Conservation (phyloP, 2,797 vertebrate genomes). For the Acanthiza pusilla region DNA sequence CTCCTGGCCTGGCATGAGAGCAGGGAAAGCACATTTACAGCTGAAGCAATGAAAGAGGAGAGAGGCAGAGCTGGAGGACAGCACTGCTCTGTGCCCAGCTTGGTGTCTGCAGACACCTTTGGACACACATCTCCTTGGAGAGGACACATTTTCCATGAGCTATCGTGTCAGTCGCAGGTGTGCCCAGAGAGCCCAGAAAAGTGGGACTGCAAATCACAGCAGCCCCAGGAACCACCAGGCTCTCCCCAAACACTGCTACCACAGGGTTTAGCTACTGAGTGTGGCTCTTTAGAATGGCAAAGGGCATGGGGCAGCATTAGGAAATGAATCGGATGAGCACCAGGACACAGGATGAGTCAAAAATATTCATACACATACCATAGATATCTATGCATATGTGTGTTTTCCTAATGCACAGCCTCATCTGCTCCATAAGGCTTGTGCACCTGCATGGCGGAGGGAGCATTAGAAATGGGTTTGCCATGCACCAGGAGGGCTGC, state of each 20-base stretch:
- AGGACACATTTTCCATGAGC: not conserved
- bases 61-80: not conserved
- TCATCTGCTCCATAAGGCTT: too few relatives aligned
- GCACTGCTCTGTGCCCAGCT: not conserved
- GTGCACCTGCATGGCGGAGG: too few relatives aligned
- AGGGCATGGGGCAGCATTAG: not conserved
- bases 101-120: not conserved
- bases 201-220: not conserved
- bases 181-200: not conserved
- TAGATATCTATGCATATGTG: too few relatives aligned
- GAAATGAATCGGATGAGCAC: not conserved
- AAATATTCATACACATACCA: not conserved
- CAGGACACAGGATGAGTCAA: not conserved
- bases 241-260: not conserved
- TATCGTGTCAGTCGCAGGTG: not conserved
- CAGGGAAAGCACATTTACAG: not conserved
- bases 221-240: fast-evolving
- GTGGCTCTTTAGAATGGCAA: not conserved
- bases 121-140: fast-evolving
- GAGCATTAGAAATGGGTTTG: too few relatives aligned
- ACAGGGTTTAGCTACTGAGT: not conserved
- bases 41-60: not conserved
- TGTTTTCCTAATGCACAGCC: too few relatives aligned
- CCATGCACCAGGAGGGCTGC: too few relatives aligned
- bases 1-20: not conserved